Evolutionary conservation across 2,888 invertebrate genomes (phyloP).

Genomic region (Acleris emargana): DNA sequence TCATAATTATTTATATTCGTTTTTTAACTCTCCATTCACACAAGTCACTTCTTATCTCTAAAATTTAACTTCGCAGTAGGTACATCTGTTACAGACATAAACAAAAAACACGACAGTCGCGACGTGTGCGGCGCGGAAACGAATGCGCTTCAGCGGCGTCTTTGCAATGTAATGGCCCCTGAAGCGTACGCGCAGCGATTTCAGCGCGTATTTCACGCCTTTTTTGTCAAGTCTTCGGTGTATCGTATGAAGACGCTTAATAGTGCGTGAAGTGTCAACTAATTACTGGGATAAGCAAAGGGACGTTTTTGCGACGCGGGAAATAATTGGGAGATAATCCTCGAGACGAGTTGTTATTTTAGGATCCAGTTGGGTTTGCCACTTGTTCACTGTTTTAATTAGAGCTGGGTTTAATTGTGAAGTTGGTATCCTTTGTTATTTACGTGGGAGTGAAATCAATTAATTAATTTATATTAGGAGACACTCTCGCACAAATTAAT

Average conservation of each 20-base stretch:
- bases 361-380: conserved; percentile 12
- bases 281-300: conserved; percentile 61
- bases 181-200: conserved; percentile 71
- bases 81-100: conserved; percentile 14
- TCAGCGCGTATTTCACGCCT: conserved; percentile 77
- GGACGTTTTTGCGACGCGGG: conserved; percentile 39
- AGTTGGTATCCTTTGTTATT: no score
- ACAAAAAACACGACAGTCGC: conserved; percentile 28
- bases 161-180: conserved; percentile 74
- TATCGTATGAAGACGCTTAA: conserved; percentile 64
- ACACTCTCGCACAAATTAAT: no score
- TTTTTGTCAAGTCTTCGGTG: conserved; percentile 59
- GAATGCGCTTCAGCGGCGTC: conserved; percentile 72
- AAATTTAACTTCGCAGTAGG: background rate
- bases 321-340: conserved; percentile 34
- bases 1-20: no score
- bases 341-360: conserved; percentile 29
- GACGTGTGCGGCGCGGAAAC: conserved; percentile 77
- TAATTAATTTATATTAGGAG: no score
- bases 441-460: no score
- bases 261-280: conserved; percentile 75
- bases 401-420: no score
- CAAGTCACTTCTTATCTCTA: no score
- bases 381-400: no score
- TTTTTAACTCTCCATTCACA: no score